Evolutionary conservation across 2,797 vertebrate species (phyloP).

Genomic region (Momotus momota): DNA sequence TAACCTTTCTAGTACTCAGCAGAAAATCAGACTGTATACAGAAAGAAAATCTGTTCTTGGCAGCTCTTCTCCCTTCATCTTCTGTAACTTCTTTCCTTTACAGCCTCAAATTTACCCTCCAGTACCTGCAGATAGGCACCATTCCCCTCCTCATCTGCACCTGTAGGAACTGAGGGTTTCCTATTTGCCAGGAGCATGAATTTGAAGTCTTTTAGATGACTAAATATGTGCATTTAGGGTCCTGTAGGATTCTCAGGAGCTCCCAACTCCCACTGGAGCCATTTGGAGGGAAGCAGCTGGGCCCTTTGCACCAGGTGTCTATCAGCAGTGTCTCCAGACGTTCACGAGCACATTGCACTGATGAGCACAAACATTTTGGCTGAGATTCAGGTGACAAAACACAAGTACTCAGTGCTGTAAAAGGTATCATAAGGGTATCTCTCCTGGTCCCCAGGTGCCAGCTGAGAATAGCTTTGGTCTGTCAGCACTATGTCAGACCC

Average conservation of each 20-base stretch:
- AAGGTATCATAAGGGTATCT: not conserved
- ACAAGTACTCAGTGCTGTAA: not conserved
- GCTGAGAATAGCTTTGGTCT: not conserved
- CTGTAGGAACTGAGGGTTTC: too few species aligned
- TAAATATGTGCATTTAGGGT: not conserved
- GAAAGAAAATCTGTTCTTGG: not conserved
- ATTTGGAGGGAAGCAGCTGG: not conserved
- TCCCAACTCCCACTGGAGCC: not conserved
- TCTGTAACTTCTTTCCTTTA: not conserved
- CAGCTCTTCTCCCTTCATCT: not conserved
- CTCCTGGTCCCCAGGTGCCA: not conserved
- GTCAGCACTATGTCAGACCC: not conserved
- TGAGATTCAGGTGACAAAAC: not conserved
- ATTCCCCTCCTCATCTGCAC: not conserved
- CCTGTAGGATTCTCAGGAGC: not conserved
- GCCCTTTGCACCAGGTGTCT: not conserved
- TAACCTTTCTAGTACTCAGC: not conserved
- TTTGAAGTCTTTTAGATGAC: not conserved
- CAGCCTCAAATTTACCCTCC: not conserved
- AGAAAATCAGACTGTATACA: conserved; percentile 7
- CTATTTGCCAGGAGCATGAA: not conserved
- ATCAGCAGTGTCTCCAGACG: not conserved
- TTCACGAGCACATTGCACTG: not conserved
- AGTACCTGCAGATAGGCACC: not conserved
- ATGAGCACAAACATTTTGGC: not conserved